Evolutionary conservation across 2,888 invertebrate species (phyloP).

Genomic region (Pyrochroa serraticornis): DNA sequence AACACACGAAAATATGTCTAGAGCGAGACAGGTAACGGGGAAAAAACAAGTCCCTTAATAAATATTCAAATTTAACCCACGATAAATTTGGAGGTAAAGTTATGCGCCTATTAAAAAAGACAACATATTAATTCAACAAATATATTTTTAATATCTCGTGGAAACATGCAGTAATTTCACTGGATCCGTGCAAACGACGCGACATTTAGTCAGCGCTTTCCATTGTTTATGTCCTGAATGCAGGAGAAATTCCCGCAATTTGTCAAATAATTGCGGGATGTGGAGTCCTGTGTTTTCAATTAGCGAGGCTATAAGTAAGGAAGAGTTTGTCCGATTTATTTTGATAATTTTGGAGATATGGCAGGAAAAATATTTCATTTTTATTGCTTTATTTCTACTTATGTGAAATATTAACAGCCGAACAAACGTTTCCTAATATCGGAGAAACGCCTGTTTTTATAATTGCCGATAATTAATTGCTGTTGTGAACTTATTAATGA

Average conservation of each 20-base stretch:
- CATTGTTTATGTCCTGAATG: too few species aligned
- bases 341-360: constrained; percentile 40
- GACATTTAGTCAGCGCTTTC: too few species aligned
- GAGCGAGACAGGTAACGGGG: constrained; percentile 40
- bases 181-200: too few species aligned
- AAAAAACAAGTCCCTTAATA: constrained; percentile 50
- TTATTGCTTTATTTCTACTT: constrained; percentile 22
- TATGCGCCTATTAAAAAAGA: constrained; percentile 57
- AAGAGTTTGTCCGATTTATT: constrained; percentile 50
- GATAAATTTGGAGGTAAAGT: constrained; percentile 54
- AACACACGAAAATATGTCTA: constrained; percentile 51
- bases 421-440: constrained; percentile 1
- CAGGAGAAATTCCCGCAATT: too few species aligned
- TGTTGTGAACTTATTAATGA: constrained; percentile 14
- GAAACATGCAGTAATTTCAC: too few species aligned
- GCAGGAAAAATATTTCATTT: constrained; percentile 24
- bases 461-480: constrained; percentile 23
- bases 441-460: constrained; percentile 4
- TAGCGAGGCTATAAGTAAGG: constrained; percentile 48
- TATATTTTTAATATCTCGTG: constrained; percentile 51
- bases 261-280: too few species aligned
- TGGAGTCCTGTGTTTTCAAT: constrained; percentile 36
- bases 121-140: constrained; percentile 57
- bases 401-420: constrained; percentile 8
- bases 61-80: constrained; percentile 56